phyloP scores from a whole-genome alignment of 2,888 invertebrate genomes.

The Thecocarcelia acutangulata region DNA sequence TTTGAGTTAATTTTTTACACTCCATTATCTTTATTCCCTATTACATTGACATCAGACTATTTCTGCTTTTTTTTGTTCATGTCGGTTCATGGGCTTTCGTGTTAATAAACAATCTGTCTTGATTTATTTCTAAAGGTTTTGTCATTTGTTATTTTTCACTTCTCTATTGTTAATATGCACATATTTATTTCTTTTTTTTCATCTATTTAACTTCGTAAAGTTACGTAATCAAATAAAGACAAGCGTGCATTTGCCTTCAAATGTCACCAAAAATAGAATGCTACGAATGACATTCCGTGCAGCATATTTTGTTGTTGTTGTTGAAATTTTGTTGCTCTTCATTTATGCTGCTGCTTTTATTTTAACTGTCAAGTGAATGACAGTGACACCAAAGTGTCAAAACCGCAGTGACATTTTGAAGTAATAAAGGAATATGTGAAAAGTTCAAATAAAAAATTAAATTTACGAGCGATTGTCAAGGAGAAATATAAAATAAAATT shows the following conservation, averaged over 20 bases:
- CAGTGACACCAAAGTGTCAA: conserved; percentile 69
- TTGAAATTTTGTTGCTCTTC: neutral
- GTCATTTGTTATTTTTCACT: conserved; percentile 2
- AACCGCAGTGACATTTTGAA: conserved; percentile 63
- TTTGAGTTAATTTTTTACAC: neutral
- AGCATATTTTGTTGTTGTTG: neutral
- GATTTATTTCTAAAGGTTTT: conserved; percentile 16
- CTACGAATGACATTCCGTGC: conserved; percentile 13
- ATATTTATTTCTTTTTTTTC: neutral
- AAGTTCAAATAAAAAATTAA: conserved; percentile 10
- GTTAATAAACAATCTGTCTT: conserved; percentile 40
- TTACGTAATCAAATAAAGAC: conserved; percentile 39
- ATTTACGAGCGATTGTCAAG: neutral
- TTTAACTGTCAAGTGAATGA: conserved; percentile 64
- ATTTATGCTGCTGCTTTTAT: conserved; percentile 11
- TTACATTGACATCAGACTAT: neutral
- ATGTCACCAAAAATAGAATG: conserved; percentile 44
- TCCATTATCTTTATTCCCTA: neutral
- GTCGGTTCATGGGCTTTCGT: conserved; percentile 23
- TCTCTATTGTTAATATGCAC: neutral
- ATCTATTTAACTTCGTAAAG: conserved; percentile 1
- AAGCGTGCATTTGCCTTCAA: conserved; percentile 51
- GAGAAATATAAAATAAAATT: neutral
- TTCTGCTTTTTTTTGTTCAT: neutral
- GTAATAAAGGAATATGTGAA: conserved; percentile 37